A percentile compares a stretch with the other conserved stretches of the same genome.
These are phyloP conservation scores for Barnardius zonarius DNA, from an alignment of 2,113 vertebrate genomes.

Conservation along the genomic window DNA sequence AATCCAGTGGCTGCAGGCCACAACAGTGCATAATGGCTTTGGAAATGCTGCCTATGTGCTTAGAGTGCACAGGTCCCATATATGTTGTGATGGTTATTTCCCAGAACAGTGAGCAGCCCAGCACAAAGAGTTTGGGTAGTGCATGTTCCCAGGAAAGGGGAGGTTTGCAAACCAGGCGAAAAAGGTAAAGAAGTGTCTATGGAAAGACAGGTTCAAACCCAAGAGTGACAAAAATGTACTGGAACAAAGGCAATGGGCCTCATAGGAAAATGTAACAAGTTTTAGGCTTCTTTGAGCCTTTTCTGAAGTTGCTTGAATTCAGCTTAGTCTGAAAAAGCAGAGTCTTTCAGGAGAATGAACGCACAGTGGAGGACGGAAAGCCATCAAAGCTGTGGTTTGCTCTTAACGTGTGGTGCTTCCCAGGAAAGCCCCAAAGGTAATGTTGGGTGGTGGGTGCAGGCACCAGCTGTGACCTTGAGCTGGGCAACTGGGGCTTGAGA, in stretches of 20 bases:
- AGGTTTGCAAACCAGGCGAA: not conserved
- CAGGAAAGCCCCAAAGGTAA: not conserved
- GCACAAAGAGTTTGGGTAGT: no score
- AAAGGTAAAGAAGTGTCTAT: not conserved
- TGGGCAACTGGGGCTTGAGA: not conserved
- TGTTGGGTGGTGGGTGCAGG: accelerated
- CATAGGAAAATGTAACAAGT: not conserved
- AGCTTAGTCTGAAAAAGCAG: not conserved
- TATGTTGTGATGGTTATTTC: accelerated
- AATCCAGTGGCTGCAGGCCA: accelerated
- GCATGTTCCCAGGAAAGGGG: not conserved
- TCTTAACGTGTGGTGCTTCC: accelerated
- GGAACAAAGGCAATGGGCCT: not conserved
- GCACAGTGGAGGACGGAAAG: not conserved
- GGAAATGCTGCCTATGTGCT: accelerated
- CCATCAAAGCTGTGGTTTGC: not conserved
- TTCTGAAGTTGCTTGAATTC: not conserved
- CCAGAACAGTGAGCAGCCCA: not conserved
- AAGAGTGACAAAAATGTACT: not conserved
- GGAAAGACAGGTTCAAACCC: not conserved
- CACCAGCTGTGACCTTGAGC: not conserved
- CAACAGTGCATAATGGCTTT: accelerated
- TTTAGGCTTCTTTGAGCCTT: not conserved
- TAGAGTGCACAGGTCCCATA: accelerated
- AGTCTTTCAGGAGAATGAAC: not conserved